phyloP scores from a whole-genome alignment of 2,113 vertebrate species.

The Heterotis niloticus region DNA sequence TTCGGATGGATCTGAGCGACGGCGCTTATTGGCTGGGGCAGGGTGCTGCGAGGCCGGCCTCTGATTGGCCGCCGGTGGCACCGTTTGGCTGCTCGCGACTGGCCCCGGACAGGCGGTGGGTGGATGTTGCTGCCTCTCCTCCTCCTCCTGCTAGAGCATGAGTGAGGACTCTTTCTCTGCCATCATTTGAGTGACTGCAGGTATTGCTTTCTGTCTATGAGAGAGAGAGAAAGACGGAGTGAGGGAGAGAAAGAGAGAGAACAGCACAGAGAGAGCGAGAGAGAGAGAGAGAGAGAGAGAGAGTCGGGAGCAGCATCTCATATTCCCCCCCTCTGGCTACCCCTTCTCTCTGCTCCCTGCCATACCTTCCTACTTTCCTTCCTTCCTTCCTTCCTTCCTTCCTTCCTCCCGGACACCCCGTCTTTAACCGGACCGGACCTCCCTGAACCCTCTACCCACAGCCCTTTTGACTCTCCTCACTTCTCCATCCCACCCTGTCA shows the following conservation, averaged over 20 bases:
- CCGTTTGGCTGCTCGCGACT: constrained; percentile 45
- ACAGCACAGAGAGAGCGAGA: constrained; percentile 34
- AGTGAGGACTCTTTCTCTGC: constrained; percentile 61
- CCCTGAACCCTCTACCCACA: constrained; percentile 54
- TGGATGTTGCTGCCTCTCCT: constrained; percentile 54
- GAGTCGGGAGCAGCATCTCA: constrained; percentile 55
- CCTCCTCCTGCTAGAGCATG: constrained; percentile 58
- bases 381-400: constrained; percentile 71
- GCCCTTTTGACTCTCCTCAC: constrained; percentile 70
- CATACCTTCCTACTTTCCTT: constrained; percentile 73
- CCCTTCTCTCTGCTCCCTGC: constrained; percentile 70
- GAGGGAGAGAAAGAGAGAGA: constrained; percentile 50
- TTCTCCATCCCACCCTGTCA: constrained; percentile 60
- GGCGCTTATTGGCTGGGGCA: constrained; percentile 62
- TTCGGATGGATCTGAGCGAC: constrained; percentile 66
- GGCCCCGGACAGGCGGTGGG: constrained; percentile 59
- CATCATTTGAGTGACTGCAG: constrained; percentile 67
- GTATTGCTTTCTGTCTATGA: constrained; percentile 61
- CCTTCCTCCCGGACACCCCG: constrained; percentile 57
- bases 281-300: constrained; percentile 26
- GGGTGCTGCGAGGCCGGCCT: constrained; percentile 47
- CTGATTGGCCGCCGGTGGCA: constrained; percentile 39
- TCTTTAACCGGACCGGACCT: constrained; percentile 47
- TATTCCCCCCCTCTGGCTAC: constrained; percentile 67
- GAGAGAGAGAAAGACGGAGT: constrained; percentile 54